Evolutionary conservation across 2,113 vertebrate genomes (phyloP), one percentile per base, ranked within the genome.

Genomic region (Ochotona curzoniae): DNA sequence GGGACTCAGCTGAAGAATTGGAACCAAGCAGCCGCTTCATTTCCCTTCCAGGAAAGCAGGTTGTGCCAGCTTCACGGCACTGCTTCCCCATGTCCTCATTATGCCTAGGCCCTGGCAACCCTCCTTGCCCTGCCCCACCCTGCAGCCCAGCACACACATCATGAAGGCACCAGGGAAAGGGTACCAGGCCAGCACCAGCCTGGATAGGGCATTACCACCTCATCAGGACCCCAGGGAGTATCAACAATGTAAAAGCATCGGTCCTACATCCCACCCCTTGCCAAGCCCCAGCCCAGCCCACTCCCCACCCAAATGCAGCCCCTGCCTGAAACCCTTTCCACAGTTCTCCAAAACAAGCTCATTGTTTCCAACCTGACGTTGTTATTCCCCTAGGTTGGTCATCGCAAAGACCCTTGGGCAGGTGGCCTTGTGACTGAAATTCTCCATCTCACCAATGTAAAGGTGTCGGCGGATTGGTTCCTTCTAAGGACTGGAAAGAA

Each of bases 1-100:
- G 87, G 94, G 96, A 92, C 95, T 90, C 35, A 66, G 96, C 93
- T 96, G 96, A 93, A 93, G 94, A 89, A 20, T 73, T 57, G n/a
- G 87, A 83, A 87, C 63, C 83, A 0, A 0, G 69, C 92, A 94
- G 93, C 73, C 57, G 8, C 61, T 69, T 60, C 57, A 35, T 84
- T 87, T 85, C 83, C 67, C 94, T 88, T 96, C 84, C 82, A 78
- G 44, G 69, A 88, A 86, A 95, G 70, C 51, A 86, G 71, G 79
- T 64, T 81, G 60, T 83, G 96, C 74, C 88, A 93, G 84, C 47
- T 75, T 63, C 20, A 2, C 0, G 3, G 60, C 35, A 47, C 69
- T 44, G n/a, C 75, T 35, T 79, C 51, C 84, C 63, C n/a, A 12
- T 2, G 51, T 17, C 73, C 74, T 88, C 71, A 88, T 93, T 79